Percentiles rank a stretch among this genome's conserved stretches.
These are phyloP conservation scores for Chiloscyllium punctatum DNA, from an alignment of 2,797 vertebrate species.

Conservation along the genomic window DNA sequence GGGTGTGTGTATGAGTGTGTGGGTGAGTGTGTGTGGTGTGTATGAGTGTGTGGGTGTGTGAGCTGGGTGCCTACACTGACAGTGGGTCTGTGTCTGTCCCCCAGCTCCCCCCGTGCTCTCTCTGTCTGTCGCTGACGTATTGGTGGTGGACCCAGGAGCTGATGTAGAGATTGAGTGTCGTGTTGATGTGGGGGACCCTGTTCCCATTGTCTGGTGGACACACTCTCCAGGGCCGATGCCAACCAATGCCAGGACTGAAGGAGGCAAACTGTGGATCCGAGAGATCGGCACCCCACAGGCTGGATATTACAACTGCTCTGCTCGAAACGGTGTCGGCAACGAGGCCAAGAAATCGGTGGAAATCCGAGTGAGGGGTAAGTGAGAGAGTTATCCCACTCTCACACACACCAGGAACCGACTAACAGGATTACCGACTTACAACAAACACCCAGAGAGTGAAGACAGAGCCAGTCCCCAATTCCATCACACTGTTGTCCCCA, in stretches of 20 bases:
- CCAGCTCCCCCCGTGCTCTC: slow-evolving; percentile 82
- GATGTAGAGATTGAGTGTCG: slow-evolving; percentile 81
- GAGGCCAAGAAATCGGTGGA: slow-evolving; percentile 79
- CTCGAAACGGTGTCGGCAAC: slow-evolving; percentile 93
- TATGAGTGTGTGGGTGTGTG: too few species aligned
- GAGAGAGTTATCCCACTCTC: too few species aligned
- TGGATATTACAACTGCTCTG: slow-evolving; percentile 89
- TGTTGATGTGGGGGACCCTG: slow-evolving; percentile 74
- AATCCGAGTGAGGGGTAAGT: too few species aligned
- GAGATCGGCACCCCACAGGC: slow-evolving; percentile 72
- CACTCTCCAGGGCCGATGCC: slow-evolving; percentile 76
- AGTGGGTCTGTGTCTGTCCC: neutral
- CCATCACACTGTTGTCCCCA: too few species aligned
- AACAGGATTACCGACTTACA: too few species aligned
- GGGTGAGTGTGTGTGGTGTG: too few species aligned
- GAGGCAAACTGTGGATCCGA: slow-evolving; percentile 70
- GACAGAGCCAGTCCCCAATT: too few species aligned
- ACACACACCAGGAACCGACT: too few species aligned
- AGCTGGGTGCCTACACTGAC: too few species aligned
- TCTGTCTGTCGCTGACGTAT: slow-evolving; percentile 83
- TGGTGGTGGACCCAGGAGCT: slow-evolving; percentile 87
- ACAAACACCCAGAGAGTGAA: too few species aligned
- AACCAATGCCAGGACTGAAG: slow-evolving; percentile 65
- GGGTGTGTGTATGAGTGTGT: too few species aligned
- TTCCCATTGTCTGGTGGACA: slow-evolving; percentile 77